These are phyloP conservation scores for Upupa epops DNA, from an alignment of 2,113 vertebrate species.

Conservation along the genomic window DNA sequence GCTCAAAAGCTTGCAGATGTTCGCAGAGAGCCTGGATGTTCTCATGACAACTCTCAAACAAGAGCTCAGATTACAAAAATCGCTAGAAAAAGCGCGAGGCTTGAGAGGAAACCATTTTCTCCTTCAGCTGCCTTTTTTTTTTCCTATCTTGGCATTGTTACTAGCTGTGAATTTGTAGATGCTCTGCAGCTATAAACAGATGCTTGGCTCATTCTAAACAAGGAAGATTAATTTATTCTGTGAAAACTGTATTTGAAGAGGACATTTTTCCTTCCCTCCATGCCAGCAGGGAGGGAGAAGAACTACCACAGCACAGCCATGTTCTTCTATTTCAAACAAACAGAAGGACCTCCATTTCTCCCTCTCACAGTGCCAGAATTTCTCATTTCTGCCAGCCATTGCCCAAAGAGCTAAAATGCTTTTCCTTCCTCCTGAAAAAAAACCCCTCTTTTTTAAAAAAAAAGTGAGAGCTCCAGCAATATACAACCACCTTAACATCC, in stretches of 20 bases:
- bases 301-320: neutral
- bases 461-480: neutral
- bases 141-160: neutral
- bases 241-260: neutral
- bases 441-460: neutral
- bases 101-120: conserved; percentile 54
- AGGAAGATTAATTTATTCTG: neutral
- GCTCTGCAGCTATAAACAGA: neutral
- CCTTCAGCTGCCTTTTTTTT: neutral
- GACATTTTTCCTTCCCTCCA: neutral
- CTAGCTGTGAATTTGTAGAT: neutral
- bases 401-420: neutral
- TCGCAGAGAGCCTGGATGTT: conserved; percentile 8
- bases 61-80: conserved; percentile 52
- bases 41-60: conserved; percentile 36
- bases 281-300: neutral
- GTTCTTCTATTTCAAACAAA: neutral
- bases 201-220: neutral
- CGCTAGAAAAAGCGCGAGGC: neutral
- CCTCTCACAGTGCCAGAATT: neutral
- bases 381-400: neutral
- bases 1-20: conserved; percentile 47
- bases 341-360: neutral
- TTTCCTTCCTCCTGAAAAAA: neutral
- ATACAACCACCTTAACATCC: neutral